Evolutionary conservation across 2,888 invertebrate species (phyloP).

Genomic region (Acrocyrtus sp.): DNA sequence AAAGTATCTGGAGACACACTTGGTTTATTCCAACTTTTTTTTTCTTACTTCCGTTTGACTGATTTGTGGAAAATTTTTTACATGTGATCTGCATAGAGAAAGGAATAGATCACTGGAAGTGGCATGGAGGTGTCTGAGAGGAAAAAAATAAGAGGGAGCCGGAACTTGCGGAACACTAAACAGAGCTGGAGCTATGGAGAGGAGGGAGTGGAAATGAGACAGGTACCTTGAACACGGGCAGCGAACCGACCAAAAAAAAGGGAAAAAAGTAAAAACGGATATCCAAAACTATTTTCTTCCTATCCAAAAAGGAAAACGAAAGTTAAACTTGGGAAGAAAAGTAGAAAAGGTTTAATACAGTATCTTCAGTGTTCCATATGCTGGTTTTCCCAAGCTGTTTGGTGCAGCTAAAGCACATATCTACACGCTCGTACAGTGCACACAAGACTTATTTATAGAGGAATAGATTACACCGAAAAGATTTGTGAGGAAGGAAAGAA

Average conservation of each 20-base stretch:
- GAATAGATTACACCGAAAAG: slow-evolving; percentile 49
- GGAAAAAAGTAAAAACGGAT: neutral
- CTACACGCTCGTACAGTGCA: slow-evolving; percentile 4
- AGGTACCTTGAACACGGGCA: neutral
- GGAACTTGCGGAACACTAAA: neutral
- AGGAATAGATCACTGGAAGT: slow-evolving; percentile 37
- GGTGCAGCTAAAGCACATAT: slow-evolving; percentile 1
- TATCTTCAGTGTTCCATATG: slow-evolving; percentile 33
- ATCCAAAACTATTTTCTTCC: neutral
- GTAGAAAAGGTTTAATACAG: too few species aligned
- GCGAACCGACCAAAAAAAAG: neutral
- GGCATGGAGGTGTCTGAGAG: slow-evolving; percentile 28
- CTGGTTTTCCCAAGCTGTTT: slow-evolving; percentile 39
- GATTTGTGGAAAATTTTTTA: slow-evolving; percentile 47
- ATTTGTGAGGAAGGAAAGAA: slow-evolving; percentile 37
- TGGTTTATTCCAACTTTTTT: neutral
- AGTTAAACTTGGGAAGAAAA: neutral
- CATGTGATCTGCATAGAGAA: slow-evolving; percentile 37
- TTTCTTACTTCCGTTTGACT: slow-evolving; percentile 25
- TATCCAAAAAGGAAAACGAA: too few species aligned
- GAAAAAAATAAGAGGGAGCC: too few species aligned
- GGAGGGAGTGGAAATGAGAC: neutral
- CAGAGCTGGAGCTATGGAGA: neutral
- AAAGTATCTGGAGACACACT: neutral
- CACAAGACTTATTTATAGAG: slow-evolving; percentile 38